Percentiles rank a stretch among this genome's conserved stretches.
These are phyloP conservation scores for Podargus strigoides DNA, from an alignment of 2,797 vertebrate genomes.

Conservation along the genomic window DNA sequence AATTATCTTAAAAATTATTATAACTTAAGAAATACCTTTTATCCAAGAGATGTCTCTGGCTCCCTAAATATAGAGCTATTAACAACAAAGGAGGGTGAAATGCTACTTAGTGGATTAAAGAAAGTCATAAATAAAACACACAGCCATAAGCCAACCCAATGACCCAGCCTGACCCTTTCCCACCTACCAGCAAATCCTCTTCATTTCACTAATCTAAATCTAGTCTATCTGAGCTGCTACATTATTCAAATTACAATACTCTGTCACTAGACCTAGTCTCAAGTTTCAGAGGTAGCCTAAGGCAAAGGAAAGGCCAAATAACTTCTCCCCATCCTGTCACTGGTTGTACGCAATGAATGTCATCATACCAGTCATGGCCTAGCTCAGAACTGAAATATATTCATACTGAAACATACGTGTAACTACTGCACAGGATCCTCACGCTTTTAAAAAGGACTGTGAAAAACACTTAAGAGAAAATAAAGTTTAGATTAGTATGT, in stretches of 20 bases:
- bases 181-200: not conserved
- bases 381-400: not conserved
- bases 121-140: conserved; percentile 24
- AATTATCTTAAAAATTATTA: not conserved
- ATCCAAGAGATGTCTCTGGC: not conserved
- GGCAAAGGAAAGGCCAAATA: not conserved
- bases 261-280: not conserved
- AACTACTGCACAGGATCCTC: not conserved
- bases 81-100: not conserved
- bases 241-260: not conserved
- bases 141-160: not conserved
- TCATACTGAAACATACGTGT: rapidly evolving
- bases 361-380: rapidly evolving
- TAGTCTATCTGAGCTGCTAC: not conserved
- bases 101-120: conserved; percentile 5
- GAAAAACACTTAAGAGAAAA: not conserved
- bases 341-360: rapidly evolving
- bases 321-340: not conserved
- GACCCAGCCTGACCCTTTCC: not conserved
- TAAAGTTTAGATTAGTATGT: not conserved
- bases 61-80: not conserved
- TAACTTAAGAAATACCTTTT: conserved; percentile 6
- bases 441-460: not conserved
- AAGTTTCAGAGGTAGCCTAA: not conserved
- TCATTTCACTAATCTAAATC: not conserved